Percentiles rank a stretch among this genome's conserved stretches.
Evolutionary conservation across 2,888 invertebrate species (phyloP).

Genomic region (Aplocera efformata): DNA sequence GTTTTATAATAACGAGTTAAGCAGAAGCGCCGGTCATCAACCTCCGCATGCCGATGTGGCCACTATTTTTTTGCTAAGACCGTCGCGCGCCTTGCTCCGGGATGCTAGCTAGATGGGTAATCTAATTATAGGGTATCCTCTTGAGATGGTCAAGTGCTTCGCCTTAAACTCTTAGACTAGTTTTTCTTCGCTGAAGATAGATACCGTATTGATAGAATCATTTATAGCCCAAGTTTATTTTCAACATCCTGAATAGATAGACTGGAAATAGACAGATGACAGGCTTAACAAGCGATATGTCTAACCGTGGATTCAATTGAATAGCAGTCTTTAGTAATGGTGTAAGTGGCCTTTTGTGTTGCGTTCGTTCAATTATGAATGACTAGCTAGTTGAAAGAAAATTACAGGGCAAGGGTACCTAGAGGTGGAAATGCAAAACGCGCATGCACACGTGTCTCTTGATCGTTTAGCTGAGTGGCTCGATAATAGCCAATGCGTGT

Average conservation of each 20-base stretch:
- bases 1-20: slow-evolving; percentile 57
- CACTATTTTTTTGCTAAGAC: slow-evolving; percentile 68
- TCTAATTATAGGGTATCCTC: slow-evolving; percentile 68
- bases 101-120: slow-evolving; percentile 59
- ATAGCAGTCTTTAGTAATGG: slow-evolving; percentile 13
- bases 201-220: slow-evolving; percentile 35
- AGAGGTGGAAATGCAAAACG: slow-evolving; percentile 17
- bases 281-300: slow-evolving; percentile 16
- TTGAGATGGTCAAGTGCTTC: slow-evolving; percentile 46
- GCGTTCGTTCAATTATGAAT: slow-evolving; percentile 16
- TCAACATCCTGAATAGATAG: slow-evolving; percentile 21
- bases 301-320: slow-evolving; percentile 12
- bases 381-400: slow-evolving; percentile 24
- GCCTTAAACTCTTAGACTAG: slow-evolving; percentile 46
- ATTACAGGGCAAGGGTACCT: slow-evolving; percentile 18
- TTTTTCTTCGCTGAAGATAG: slow-evolving; percentile 37
- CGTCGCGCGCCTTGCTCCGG: slow-evolving; percentile 52
- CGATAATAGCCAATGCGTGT: slow-evolving; percentile 42
- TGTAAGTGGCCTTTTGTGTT: slow-evolving; percentile 14
- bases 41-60: slow-evolving; percentile 54
- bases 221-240: slow-evolving; percentile 25
- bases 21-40: slow-evolving; percentile 60
- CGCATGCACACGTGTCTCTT: slow-evolving; percentile 32
- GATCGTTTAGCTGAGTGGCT: slow-evolving; percentile 31
- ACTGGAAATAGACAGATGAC: slow-evolving; percentile 13